Percentiles rank a stretch among this genome's conserved stretches.
phyloP scores from a whole-genome alignment of 2,888 invertebrate genomes.

The Lucinisca nassula region DNA sequence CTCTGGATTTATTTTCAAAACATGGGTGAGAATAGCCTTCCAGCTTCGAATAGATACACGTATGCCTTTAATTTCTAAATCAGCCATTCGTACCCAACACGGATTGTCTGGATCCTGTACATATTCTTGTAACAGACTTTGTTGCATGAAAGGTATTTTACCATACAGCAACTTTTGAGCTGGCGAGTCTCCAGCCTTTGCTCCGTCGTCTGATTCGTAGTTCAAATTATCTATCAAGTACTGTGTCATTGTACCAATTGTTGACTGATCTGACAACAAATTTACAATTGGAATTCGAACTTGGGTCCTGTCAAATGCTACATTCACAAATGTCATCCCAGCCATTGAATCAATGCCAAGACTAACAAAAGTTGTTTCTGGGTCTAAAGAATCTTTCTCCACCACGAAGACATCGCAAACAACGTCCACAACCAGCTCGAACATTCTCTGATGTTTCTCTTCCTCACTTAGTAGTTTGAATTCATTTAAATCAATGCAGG shows the following conservation, averaged over 20 bases:
- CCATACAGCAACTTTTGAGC: slow-evolving; percentile 10
- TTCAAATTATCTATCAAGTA: slow-evolving; percentile 37
- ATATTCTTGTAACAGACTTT: slow-evolving; percentile 38
- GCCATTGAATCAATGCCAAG: slow-evolving; percentile 76
- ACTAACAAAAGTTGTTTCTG: slow-evolving; percentile 55
- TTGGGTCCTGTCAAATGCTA: slow-evolving; percentile 39
- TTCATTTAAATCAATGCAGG: slow-evolving; percentile 29
- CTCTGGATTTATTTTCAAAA: slow-evolving; percentile 48
- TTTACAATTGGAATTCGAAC: slow-evolving; percentile 47
- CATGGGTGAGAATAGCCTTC: slow-evolving; percentile 46
- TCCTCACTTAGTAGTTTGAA: slow-evolving; percentile 37
- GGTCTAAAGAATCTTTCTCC: slow-evolving; percentile 46
- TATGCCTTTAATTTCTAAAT: slow-evolving; percentile 52
- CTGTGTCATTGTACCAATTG: slow-evolving; percentile 30
- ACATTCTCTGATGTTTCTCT: not conserved
- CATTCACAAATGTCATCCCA: slow-evolving; percentile 70
- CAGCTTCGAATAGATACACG: slow-evolving; percentile 46
- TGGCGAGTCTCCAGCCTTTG: not conserved
- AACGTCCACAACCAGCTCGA: not conserved
- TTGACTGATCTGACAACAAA: slow-evolving; percentile 54
- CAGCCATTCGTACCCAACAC: slow-evolving; percentile 38
- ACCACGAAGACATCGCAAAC: slow-evolving; percentile 55
- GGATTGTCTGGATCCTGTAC: slow-evolving; percentile 30
- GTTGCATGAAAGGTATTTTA: slow-evolving; percentile 49
- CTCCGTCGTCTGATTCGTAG: not conserved